These are phyloP conservation scores for Thalassophryne amazonica DNA, from an alignment of 2,797 vertebrate species.

Conservation along the genomic window DNA sequence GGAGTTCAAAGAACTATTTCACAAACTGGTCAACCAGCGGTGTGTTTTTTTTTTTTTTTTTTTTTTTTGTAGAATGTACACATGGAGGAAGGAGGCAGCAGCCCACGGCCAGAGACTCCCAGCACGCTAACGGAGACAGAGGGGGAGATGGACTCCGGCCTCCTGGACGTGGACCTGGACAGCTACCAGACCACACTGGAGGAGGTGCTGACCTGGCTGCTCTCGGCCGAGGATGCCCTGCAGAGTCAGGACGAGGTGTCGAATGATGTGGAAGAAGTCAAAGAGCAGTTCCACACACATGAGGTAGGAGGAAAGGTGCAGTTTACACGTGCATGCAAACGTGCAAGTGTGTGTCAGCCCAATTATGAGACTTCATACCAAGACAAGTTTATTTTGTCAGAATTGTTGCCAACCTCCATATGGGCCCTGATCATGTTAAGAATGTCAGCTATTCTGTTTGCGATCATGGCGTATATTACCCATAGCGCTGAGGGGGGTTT, in stretches of 20 bases:
- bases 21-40: neutral
- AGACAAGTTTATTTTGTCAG: no score
- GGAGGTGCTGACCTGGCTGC: conserved; percentile 96
- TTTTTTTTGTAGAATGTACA: conserved; percentile 43
- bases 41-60: no score
- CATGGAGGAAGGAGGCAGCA: conserved; percentile 64
- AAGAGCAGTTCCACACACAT: conserved; percentile 95
- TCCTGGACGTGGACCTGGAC: conserved; percentile 90
- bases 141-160: conserved; percentile 46
- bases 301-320: conserved; percentile 75
- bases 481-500: conserved; percentile 48
- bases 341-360: neutral
- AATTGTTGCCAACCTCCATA: no score
- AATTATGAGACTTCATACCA: neutral
- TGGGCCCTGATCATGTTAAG: conserved; percentile 67
- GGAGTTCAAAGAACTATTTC: neutral
- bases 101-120: conserved; percentile 77
- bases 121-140: conserved; percentile 79
- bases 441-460: conserved; percentile 73
- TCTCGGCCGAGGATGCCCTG: conserved; percentile 91
- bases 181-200: conserved; percentile 94
- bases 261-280: conserved; percentile 94
- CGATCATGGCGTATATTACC: conserved; percentile 28
- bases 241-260: conserved; percentile 92
- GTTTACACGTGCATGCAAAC: neutral